Evolutionary conservation across 2,888 invertebrate genomes (phyloP).

Genomic region (Sepiola atlantica): DNA sequence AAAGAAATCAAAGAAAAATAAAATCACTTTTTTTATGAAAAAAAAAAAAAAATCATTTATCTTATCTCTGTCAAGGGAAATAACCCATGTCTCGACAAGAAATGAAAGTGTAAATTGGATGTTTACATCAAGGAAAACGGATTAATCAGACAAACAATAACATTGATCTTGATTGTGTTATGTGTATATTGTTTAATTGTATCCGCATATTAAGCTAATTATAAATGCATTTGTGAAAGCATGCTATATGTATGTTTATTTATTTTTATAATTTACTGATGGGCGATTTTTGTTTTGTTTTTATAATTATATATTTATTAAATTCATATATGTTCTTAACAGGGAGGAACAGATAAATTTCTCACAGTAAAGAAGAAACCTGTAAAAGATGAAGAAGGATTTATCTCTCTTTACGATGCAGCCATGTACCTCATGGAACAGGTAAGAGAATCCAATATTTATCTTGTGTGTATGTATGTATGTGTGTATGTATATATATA

Average conservation of each 20-base stretch:
- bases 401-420: constrained; percentile 77
- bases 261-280: not conserved
- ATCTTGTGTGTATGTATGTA: not conserved
- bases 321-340: constrained; percentile 41
- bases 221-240: not conserved
- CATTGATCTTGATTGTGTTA: too few relatives aligned
- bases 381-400: constrained; percentile 69
- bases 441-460: constrained; percentile 56
- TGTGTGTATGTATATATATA: too few relatives aligned
- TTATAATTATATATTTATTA: not conserved
- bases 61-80: too few relatives aligned
- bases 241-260: not conserved
- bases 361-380: constrained; percentile 53
- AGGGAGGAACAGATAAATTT: constrained; percentile 50
- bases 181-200: not conserved
- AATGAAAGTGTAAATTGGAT: too few relatives aligned
- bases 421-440: constrained; percentile 78
- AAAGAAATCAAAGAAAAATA: too few relatives aligned
- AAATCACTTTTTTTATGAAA: too few relatives aligned
- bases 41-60: too few relatives aligned
- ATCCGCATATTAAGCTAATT: not conserved
- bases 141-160: too few relatives aligned
- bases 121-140: too few relatives aligned
- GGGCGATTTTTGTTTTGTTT: not conserved
- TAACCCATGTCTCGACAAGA: too few relatives aligned